Evolutionary conservation across 2,888 invertebrate species (phyloP), one percentile per base, ranked within the genome.

Genomic region (Leptinotarsa rubiginosa): DNA sequence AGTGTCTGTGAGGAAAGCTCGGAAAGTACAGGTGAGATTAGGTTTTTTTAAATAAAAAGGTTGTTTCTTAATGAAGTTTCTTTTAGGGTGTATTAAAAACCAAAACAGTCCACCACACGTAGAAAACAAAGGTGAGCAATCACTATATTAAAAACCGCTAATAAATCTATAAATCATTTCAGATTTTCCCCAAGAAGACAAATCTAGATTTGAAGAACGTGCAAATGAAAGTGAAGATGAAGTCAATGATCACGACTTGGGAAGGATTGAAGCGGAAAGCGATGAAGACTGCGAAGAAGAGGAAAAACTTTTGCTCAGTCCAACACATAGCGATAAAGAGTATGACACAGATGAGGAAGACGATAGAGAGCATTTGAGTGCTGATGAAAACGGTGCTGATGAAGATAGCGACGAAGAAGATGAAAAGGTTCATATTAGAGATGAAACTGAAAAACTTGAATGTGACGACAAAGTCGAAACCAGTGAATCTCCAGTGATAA

Each of bases 251-350:
- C 59, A 70, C 15, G 64, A 64, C 20, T 70, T 16, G 50, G 52
- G 62, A n/a, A 62, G 62, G n/a, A 64, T 73, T 52, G 72, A 72
- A 65, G 66, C 65, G 47, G 79, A 78, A 66, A 79, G 73, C 72
- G 76, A 75, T 70, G 73, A 77, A 47, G 75, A 77, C 49, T 67
- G 69, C 56, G 71, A 70, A 65, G 74, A 77, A 56, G 71, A 77
- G 62, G 74, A 75, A 68, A 71, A 75, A 69, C 73, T 72, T 5
- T 18, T 74, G 47, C 56, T 75, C 4, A 77, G 72, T 70, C 75
- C 72, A 25, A 72, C 72, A 41, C 75, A 75, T 22, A 69, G 64
- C 3, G 74, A 77, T 52, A 72, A 74, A 72, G 74, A 52, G n/a
- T 72, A 71, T 65, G 74, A 77, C 52, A 75, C 67, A 65, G 75